Conservation (phyloP, 2,113 vertebrate species). For the Canis aureus region DNA sequence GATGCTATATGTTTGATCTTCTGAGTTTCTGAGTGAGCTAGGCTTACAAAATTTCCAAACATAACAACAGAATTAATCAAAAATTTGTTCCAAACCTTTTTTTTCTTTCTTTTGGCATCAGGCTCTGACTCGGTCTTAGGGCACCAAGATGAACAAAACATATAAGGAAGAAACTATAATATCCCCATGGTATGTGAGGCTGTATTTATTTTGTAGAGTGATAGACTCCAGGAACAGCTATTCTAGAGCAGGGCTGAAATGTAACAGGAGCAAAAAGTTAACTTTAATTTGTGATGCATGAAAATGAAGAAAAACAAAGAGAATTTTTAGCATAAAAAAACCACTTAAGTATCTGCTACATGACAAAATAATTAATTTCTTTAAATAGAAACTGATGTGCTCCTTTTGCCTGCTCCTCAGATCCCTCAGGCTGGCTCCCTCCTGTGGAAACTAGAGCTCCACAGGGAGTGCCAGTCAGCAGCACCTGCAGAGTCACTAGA, state of each 20-base stretch:
- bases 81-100: background rate
- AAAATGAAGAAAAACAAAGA: background rate
- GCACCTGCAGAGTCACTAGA: constrained; percentile 31
- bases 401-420: background rate
- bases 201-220: background rate
- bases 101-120: background rate
- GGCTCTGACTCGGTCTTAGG: background rate
- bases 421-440: background rate
- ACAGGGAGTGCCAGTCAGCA: background rate
- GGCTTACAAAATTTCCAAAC: background rate
- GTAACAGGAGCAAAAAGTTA: background rate
- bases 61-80: background rate
- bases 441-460: background rate
- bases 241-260: background rate
- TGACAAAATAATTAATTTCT: constrained; percentile 18
- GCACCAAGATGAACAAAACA: background rate
- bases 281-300: background rate
- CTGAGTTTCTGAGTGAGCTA: background rate
- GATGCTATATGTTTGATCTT: background rate
- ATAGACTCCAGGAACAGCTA: too few relatives aligned
- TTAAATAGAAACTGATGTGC: constrained; percentile 15
- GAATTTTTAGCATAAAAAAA: background rate
- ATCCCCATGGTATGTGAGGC: background rate
- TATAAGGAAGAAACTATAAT: background rate
- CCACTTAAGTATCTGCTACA: background rate